Conservation (phyloP, 2,888 invertebrate species). For the Physocephala rufipes region DNA sequence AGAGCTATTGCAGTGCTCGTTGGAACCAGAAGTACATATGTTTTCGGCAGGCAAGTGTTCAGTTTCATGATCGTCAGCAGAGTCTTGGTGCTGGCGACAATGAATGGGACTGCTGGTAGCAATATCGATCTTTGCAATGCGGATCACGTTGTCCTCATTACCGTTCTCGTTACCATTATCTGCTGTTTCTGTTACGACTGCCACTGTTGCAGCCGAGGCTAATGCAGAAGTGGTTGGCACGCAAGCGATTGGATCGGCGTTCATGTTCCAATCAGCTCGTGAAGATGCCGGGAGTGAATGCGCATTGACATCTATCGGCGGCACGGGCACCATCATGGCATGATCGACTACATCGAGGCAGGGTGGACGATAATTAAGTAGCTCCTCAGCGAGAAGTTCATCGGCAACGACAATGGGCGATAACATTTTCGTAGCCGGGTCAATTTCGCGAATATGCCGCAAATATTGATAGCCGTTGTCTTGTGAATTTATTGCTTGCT, state of each 20-base stretch:
- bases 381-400: constrained; percentile 51
- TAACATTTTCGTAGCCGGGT: constrained; percentile 63
- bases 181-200: background rate
- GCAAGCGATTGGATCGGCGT: constrained; percentile 46
- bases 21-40: constrained; percentile 61
- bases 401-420: constrained; percentile 58
- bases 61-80: constrained; percentile 59
- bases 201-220: too few relatives aligned
- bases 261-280: constrained; percentile 58
- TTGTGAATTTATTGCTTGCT: constrained; percentile 53
- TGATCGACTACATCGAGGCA: constrained; percentile 56
- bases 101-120: constrained; percentile 46
- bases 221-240: background rate
- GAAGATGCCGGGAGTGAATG: constrained; percentile 39
- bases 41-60: constrained; percentile 60
- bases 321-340: constrained; percentile 47
- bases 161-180: constrained; percentile 54
- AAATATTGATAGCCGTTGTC: constrained; percentile 65
- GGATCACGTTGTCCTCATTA: background rate
- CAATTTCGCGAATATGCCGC: constrained; percentile 65
- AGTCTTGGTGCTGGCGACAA: background rate
- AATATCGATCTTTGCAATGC: constrained; percentile 39
- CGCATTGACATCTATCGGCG: constrained; percentile 38
- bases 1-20: constrained; percentile 61
- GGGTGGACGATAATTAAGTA: constrained; percentile 51